Evolutionary conservation across 2,888 invertebrate genomes (phyloP), one percentile per base, ranked within the genome.

Genomic region (Synergus japonicus): DNA sequence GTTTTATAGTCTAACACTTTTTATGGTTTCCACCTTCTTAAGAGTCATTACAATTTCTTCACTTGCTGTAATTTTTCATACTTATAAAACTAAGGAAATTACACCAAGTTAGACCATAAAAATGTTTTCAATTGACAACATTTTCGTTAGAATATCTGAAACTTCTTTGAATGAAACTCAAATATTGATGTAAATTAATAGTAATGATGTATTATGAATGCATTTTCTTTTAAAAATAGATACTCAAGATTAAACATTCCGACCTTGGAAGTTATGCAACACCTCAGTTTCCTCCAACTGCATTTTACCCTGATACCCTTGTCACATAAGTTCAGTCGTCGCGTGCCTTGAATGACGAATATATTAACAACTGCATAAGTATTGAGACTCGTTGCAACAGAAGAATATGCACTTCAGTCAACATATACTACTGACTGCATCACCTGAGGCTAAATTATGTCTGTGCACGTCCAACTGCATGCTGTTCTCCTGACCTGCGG

Each of bases 401-500:
- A 44, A 46, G 67, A 44, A 67, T 29, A 69, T 69, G 69, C 49
- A 67, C 67, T 69, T 67, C 67, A 29, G 7, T 44, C 37, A 73
- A 54, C 37, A 49, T 37, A 54, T 49, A 73, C 41, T 18, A 58
- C 5, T 73, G 49, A 54, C 41, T 54, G 54, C 54, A 73, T 73
- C 54, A 73, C 73, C 73, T 73, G 37, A 73, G 73, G 73, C 73
- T 49, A 69, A 69, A 69, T 69, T 37, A 49, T 49, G 49, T 73
- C 54, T 73, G 49, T 37, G n/a, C 37, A 73, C 84, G 83, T 86
- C 85, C 84, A 82, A 78, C 78, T 9, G 41, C 82, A 76, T 88
- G 84, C 84, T 88, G 87, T 79, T 88, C 87, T 88, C 88, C 88
- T 88, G 86, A 84, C 86, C 86, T 85, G 79, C 80, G 83, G 86